Evolutionary conservation across 1,140 invertebrate genomes (phyloP), one percentile per base, ranked within the genome.

Genomic region (Nomia melanderi): DNA sequence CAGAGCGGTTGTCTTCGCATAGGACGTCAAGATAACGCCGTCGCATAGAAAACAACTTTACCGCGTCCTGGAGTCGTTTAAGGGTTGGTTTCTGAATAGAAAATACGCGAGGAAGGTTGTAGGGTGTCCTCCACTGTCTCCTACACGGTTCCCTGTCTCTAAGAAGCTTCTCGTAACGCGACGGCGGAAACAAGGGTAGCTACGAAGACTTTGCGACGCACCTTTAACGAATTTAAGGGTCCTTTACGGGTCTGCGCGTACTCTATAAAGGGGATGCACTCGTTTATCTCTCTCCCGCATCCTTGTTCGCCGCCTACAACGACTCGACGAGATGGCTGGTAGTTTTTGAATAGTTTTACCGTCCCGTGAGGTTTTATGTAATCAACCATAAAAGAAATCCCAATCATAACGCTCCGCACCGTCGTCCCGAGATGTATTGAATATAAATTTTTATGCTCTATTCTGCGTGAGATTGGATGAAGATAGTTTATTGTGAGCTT

Each of bases 1-100:
- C n/a, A n/a, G n/a, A n/a, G 7, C 8, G 27, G 29, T 47, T 25
- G 39, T 20, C 47, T n/a, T 47, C 41, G 47, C 41, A 20, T 41
- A n/a, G n/a, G n/a, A n/a, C n/a, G n/a, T n/a, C n/a, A n/a, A 8
- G 57, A 72, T 50, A 72, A 17, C n/a, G 25, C 33, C 60, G 57
- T 36, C 4, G 29, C 39, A 9, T 0, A n/a, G 69, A n/a, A 36
- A 72, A 71, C 69, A 31, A 71, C 25, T 41, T 70, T 41, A 23
- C 1, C 17, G 23, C 31, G 27, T 41, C 25, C 20, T 6, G 36
- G 27, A 69, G 17, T 36, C 31, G 50, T 7, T 29, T 67, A 14
- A 14, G 11, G 6, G 8, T 1, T 4, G 17, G 25, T 59, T 47
- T 31, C 33, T 5, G 67, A 14, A 31, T 50, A 36, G 1, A 39